phyloP scores from a whole-genome alignment of 2,888 invertebrate genomes.

The Drosophila incognita region DNA sequence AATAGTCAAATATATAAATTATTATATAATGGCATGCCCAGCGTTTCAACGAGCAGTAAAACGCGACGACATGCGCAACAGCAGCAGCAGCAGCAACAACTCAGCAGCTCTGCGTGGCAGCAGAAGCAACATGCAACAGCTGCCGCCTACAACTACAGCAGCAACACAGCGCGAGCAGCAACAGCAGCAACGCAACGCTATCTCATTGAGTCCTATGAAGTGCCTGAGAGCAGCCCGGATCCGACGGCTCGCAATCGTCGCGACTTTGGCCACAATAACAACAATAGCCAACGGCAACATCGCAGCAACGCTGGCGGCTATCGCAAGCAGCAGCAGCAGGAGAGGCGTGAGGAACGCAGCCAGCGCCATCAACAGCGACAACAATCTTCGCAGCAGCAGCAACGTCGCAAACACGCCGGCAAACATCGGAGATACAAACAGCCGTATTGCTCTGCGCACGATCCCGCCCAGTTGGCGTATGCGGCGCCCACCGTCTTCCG shows the following conservation, averaged over 20 bases:
- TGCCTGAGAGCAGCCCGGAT: conserved; percentile 73
- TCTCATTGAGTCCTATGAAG: conserved; percentile 79
- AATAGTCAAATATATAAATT: conserved; percentile 84
- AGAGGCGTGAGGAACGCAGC: conserved; percentile 42
- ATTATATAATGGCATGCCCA: conserved; percentile 66
- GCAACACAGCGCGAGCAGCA: conserved; percentile 36
- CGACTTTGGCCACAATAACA: conserved; percentile 67
- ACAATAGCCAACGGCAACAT: conserved; percentile 44
- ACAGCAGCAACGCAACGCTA: conserved; percentile 53
- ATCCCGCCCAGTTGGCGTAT: conserved; percentile 88
- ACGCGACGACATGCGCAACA: conserved; percentile 68
- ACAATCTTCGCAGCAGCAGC: conserved; percentile 44
- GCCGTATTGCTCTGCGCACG: conserved; percentile 87
- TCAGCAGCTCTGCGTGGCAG: conserved; percentile 24
- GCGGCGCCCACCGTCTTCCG: conserved; percentile 89
- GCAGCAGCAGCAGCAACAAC: conserved; percentile 32
- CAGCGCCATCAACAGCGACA: conserved; percentile 43
- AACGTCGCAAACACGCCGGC: conserved; percentile 57
- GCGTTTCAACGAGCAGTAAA: conserved; percentile 66
- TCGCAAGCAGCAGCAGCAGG: conserved; percentile 58
- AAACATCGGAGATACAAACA: conserved; percentile 66
- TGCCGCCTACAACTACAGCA: conserved; percentile 45
- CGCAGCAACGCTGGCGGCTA: conserved; percentile 31
- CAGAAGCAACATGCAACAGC: conserved; percentile 18
- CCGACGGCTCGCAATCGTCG: conserved; percentile 82